Base-by-base conservation (phyloP, 1,140 invertebrate genomes). In the Rhizoglyphus robini region DNA sequence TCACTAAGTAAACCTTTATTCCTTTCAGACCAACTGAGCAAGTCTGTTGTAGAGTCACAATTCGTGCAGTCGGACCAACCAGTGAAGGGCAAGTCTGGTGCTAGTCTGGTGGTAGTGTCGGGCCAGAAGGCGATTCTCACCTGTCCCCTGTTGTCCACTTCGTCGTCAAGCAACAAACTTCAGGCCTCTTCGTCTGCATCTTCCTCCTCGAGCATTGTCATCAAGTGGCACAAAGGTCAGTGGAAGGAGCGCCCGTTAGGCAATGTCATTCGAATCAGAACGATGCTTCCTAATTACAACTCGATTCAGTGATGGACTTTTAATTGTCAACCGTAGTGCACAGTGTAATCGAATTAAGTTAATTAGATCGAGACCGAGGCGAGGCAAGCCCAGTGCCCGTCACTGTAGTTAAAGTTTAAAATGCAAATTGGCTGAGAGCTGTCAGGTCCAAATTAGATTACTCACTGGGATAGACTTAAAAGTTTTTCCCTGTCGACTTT, bases 151-250 rank as follows among this genome's bases (percentile, higher is more conserved):
- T n/a, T 60, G 2, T 15, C 15, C 13, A 41, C 8, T 41, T 11
- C 36, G 18, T 29, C 2, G 27, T 32, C 58, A 1, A 60, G 27
- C 27, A 60, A 60, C 15, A 60, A 60, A 60, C n/a, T 60, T 3
- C 29, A 34, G 32, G 18, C 58, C 29, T 60, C 58, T 23, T 60
- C 58, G 13, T 15, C 58, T 32, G 58, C 58, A 13, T 29, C 15
- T 30, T 34, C 58, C 36, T 13, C n/a, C 3, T 2, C 30, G 2
- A 2, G 15, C 3, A 2, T 60, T 3, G 18, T 13, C n/a, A 27
- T 60, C 15, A 60, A 60, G 27, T 60, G 58, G 58, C 58, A 20
- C 13, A 60, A 60, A 60, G 58, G 58, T 60, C 13, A 29, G 32
- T 41, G 18, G 8, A n/a, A n/a, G n/a, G n/a, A n/a, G n/a, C n/a